Evolutionary conservation across 2,113 vertebrate genomes (phyloP), one percentile per base, ranked within the genome.

Genomic region (Platichthys stellatus): DNA sequence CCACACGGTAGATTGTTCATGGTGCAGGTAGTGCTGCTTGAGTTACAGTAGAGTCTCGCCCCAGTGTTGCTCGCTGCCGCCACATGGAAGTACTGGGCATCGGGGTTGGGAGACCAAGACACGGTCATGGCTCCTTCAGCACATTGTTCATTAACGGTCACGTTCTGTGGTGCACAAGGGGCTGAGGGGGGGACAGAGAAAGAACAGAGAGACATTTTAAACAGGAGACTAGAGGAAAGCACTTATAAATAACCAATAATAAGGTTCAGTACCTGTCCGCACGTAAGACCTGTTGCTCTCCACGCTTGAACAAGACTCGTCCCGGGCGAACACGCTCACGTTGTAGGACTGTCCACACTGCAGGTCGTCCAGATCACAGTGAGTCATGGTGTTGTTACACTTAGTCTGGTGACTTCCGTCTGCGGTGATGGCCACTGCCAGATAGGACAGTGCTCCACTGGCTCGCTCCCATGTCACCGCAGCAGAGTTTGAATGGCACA

Each of bases 331-430:
- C 63, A 94, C 89, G 10, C 78, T 89, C 24, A 95, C 84, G 5
- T 74, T 89, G 83, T 95, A 95, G 40, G 71, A 91, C 38, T 83
- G 84, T 21, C 94, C 94, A 68, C 94, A 95, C 51, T 43, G 67
- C 70, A 94, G 82, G 5, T 75, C 24, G 2, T 17, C 72, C 66
- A 94, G 84, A 20, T 90, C 81, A 51, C 94, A 95, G 83, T 80
- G 43, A 24, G 86, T 90, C 73, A 72, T 2, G 2, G 63, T 92
- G 81, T 80, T 90, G 76, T 89, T 91, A 31, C 94, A 95, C 69
- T 66, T 17, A 2, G 38, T 24, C 7, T 0, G 58, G 24, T 92
- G 81, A 53, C 56, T 64, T 12, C 91, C 75, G 2, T 92, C 70
- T 3, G 58, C 43, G 5, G 83, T 47, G 0, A 92, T 75, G 11